Evolutionary conservation across 2,113 vertebrate genomes (phyloP).

Genomic region (Paramisgurnus dabryanus): DNA sequence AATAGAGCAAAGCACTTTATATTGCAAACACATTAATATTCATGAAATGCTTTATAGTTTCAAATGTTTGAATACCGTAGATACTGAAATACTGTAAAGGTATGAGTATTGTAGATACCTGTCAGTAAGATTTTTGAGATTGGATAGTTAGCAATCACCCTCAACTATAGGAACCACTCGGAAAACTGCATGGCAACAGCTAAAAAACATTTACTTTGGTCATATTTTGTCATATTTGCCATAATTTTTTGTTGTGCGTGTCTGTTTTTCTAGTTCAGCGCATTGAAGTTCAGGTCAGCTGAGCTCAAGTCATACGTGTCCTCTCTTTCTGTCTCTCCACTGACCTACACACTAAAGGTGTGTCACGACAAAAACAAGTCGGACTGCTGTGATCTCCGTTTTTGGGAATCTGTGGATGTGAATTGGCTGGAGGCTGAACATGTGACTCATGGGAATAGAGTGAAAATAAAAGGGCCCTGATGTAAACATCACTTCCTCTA

Average conservation of each 20-base stretch:
- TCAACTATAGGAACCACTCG: too few relatives aligned
- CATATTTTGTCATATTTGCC: too few relatives aligned
- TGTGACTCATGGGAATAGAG: conserved; percentile 24
- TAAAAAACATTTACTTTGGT: too few relatives aligned
- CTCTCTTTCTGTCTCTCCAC: conserved; percentile 16
- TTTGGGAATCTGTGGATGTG: neutral
- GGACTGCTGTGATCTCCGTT: neutral
- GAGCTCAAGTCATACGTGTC: conserved; percentile 6
- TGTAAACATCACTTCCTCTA: conserved; percentile 30
- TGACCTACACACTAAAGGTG: conserved; percentile 3
- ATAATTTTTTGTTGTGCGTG: neutral
- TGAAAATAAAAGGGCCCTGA: conserved; percentile 13
- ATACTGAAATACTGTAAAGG: too few relatives aligned
- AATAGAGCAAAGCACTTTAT: neutral
- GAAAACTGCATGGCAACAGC: too few relatives aligned
- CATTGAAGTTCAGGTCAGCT: conserved; percentile 11
- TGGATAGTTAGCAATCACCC: too few relatives aligned
- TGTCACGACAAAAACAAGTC: neutral
- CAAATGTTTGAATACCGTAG: neutral
- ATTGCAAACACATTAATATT: neutral
- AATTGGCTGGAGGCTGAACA: conserved; percentile 19
- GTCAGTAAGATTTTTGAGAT: too few relatives aligned
- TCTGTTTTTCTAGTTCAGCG: conserved; percentile 16
- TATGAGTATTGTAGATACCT: too few relatives aligned
- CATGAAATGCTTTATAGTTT: neutral